Evolutionary conservation across 1,140 invertebrate genomes (phyloP).

Genomic region (Arion vulgaris): DNA sequence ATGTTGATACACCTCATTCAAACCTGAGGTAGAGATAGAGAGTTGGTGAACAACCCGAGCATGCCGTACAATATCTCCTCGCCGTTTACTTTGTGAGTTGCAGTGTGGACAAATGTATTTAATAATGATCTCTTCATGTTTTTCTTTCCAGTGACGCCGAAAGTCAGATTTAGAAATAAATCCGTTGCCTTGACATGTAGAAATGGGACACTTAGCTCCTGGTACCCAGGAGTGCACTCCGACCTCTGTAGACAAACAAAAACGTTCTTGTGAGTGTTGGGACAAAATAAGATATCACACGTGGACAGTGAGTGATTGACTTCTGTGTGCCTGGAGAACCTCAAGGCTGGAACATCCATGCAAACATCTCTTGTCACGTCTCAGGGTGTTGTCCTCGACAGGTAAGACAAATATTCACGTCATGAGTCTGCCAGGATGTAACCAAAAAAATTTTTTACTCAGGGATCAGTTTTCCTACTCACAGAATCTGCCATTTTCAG

Average conservation of each 20-base stretch:
- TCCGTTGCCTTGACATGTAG: constrained; percentile 4
- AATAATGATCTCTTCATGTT: constrained; percentile 14
- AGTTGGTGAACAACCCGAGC: neutral
- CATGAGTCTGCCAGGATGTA: too few relatives aligned
- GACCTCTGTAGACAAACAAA: neutral
- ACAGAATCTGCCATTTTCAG: too few relatives aligned
- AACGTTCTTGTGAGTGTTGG: neutral
- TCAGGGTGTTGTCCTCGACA: too few relatives aligned
- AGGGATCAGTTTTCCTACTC: too few relatives aligned
- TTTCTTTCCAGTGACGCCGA: constrained; percentile 25
- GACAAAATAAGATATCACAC: neutral
- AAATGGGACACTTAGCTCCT: constrained; percentile 19
- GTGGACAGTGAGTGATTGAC: neutral
- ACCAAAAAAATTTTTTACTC: too few relatives aligned
- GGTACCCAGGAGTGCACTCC: neutral
- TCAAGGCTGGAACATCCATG: neutral
- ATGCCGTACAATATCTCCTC: constrained; percentile 12
- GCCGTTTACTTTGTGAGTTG: constrained; percentile 5
- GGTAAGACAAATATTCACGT: too few relatives aligned
- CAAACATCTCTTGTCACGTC: too few relatives aligned
- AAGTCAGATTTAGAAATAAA: neutral
- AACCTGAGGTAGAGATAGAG: neutral
- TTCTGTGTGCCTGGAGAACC: neutral
- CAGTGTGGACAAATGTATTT: constrained; percentile 19
- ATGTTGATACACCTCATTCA: neutral